A percentile compares a stretch with the other conserved stretches of the same genome.
phyloP scores from a whole-genome alignment of 2,888 invertebrate genomes.

The Biston betularia region DNA sequence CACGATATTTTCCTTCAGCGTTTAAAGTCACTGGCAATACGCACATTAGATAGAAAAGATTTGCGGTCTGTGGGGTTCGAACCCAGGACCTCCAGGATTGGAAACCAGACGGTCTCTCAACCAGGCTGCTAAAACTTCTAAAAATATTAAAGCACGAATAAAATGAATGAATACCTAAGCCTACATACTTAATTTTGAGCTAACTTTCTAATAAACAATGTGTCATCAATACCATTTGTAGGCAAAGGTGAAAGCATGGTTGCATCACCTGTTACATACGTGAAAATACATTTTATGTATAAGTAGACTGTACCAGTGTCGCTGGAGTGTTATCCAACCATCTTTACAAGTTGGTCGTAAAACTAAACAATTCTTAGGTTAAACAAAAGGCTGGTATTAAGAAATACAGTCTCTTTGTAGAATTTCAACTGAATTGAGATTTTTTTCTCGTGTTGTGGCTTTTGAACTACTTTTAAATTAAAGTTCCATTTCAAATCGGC shows the following conservation, averaged over 20 bases:
- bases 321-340: constrained; percentile 11
- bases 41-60: no score
- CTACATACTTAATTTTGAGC: constrained; percentile 34
- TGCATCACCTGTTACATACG: constrained; percentile 49
- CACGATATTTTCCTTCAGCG: no score
- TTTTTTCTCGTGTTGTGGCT: no score
- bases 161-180: not conserved
- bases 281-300: constrained; percentile 15
- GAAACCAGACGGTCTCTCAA: no score
- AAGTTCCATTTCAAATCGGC: no score
- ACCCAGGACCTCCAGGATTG: no score
- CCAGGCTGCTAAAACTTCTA: no score
- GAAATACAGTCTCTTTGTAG: not conserved
- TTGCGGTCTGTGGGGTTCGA: no score
- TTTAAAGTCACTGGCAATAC: no score
- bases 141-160: no score
- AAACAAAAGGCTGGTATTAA: constrained; percentile 2
- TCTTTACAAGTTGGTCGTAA: constrained; percentile 12
- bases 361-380: constrained; percentile 1
- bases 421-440: no score
- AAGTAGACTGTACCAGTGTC: constrained; percentile 1
- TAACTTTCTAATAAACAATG: constrained; percentile 57
- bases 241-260: constrained; percentile 57
- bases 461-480: no score
- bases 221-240: constrained; percentile 59